These are phyloP conservation scores for Tetragnatha versicolor DNA, from an alignment of 1,140 invertebrate species.

Conservation along the genomic window DNA sequence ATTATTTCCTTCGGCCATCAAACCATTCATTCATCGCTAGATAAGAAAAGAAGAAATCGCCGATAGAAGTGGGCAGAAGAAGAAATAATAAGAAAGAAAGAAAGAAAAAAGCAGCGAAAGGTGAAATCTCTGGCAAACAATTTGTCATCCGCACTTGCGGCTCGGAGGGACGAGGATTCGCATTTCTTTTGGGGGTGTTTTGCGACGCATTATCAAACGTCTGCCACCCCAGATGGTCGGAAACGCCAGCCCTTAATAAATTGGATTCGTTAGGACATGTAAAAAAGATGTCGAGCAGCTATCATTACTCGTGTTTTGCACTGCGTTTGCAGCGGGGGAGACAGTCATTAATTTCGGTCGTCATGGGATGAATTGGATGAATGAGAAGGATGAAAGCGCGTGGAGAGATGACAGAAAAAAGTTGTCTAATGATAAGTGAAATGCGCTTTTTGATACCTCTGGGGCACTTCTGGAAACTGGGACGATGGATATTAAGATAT, in stretches of 20 bases:
- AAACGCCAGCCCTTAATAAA: neutral
- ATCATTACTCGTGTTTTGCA: neutral
- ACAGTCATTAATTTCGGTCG: neutral
- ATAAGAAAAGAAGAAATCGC: neutral
- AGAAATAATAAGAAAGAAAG: neutral
- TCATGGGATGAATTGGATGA: neutral
- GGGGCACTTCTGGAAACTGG: too few species aligned
- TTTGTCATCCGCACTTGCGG: slow-evolving; percentile 15
- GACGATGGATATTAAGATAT: too few species aligned
- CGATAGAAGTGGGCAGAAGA: neutral
- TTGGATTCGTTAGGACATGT: slow-evolving; percentile 14
- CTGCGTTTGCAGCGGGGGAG: neutral
- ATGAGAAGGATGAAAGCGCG: neutral
- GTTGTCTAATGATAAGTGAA: too few species aligned
- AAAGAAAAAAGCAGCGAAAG: neutral
- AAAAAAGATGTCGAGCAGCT: neutral
- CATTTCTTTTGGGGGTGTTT: too few species aligned
- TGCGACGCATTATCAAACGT: too few species aligned
- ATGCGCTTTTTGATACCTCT: too few species aligned
- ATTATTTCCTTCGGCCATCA: too few species aligned
- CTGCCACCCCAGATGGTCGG: neutral
- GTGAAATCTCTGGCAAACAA: slow-evolving; percentile 21
- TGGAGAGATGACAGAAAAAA: too few species aligned
- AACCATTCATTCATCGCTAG: neutral
- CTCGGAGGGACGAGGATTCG: slow-evolving; percentile 2